Conservation (phyloP, 2,888 invertebrate species). For the Plemyria rubiginata region DNA sequence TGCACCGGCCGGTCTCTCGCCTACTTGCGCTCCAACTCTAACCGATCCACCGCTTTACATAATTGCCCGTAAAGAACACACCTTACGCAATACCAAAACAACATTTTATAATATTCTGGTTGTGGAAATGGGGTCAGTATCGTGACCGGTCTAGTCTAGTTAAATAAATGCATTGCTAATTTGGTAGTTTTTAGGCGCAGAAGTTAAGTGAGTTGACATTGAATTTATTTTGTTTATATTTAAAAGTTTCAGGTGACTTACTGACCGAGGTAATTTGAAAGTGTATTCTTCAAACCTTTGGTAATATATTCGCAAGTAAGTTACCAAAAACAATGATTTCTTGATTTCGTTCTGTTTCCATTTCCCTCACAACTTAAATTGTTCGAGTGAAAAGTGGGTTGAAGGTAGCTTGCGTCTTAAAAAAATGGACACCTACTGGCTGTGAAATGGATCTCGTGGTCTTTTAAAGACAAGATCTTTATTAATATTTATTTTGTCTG, state of each 20-base stretch:
- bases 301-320: no score
- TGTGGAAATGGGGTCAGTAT: conserved; percentile 65
- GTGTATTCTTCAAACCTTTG: neutral
- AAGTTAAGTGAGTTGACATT: conserved; percentile 33
- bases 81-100: conserved; percentile 75
- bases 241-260: neutral
- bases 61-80: conserved; percentile 78
- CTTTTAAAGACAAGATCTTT: no score
- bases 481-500: no score
- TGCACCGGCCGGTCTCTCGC: conserved; percentile 59
- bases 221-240: conserved; percentile 31
- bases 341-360: no score
- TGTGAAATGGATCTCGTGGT: no score
- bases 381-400: no score
- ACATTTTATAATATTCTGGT: conserved; percentile 68
- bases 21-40: conserved; percentile 59
- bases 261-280: neutral
- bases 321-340: no score
- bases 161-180: conserved; percentile 38
- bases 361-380: no score
- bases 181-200: conserved; percentile 27
- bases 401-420: no score
- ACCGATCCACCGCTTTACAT: conserved; percentile 77
- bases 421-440: no score
- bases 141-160: conserved; percentile 33